These are phyloP conservation scores for Neodiprion virginianus DNA, from an alignment of 1,140 invertebrate genomes.

Conservation along the genomic window DNA sequence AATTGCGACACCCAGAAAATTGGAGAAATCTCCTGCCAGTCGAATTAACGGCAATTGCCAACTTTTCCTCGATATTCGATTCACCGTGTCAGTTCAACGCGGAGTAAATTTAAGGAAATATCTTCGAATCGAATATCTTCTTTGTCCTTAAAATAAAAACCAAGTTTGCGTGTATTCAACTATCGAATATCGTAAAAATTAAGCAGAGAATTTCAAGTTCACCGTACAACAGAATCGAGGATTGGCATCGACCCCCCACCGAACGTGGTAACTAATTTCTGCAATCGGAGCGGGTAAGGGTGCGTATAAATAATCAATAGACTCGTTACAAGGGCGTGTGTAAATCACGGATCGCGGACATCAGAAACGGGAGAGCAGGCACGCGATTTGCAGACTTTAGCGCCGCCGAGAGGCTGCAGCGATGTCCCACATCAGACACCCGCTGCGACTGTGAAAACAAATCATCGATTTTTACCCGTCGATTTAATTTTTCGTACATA, in stretches of 20 bases:
- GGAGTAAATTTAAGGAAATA: too few species aligned
- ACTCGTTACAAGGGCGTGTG: constrained; percentile 49
- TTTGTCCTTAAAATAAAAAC: too few species aligned
- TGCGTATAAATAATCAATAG: constrained; percentile 52
- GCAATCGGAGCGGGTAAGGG: constrained; percentile 30
- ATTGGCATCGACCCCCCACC: constrained; percentile 28
- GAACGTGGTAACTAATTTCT: constrained; percentile 46
- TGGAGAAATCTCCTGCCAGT: neutral
- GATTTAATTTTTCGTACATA: neutral
- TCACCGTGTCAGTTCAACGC: too few species aligned
- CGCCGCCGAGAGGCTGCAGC: neutral
- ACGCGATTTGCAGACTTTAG: constrained; percentile 33
- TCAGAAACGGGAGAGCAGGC: constrained; percentile 20
- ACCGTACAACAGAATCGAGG: neutral
- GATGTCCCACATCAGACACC: constrained; percentile 11
- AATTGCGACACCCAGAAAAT: neutral
- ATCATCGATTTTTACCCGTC: constrained; percentile 23
- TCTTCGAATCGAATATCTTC: too few species aligned
- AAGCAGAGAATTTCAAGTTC: too few species aligned
- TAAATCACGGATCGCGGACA: constrained; percentile 41
- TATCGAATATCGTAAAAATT: too few species aligned
- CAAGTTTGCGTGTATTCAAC: too few species aligned
- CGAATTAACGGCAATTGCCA: neutral
- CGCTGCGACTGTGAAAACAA: constrained; percentile 28
- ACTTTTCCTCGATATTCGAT: too few species aligned